Base-by-base conservation (phyloP, 2,888 invertebrate genomes). In the Prionchulus punctatus region DNA sequence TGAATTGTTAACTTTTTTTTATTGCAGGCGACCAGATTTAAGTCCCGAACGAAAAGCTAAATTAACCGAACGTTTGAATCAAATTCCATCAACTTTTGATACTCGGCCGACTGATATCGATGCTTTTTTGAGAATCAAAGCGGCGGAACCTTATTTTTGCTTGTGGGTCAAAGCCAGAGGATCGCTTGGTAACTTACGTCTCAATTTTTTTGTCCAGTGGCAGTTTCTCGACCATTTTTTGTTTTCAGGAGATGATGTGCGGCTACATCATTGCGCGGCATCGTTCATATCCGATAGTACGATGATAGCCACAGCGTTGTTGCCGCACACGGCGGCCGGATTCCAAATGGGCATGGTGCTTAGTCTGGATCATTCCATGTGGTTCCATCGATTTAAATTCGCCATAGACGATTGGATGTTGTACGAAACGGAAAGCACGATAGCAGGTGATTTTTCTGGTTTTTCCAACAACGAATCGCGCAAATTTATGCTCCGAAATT, bases 391-490 rank as follows among this genome's bases (percentile, higher is more conserved):
- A 4, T 64, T 66, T 47, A 54, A 64, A 31, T 73, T 73, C 62
- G 62, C 68, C 30, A 69, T 70, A 2, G 72, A 74, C 60, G 72
- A 75, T 54, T 75, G 74, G 74, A 66, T 75, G 67, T 65, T 75
- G 55, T 74, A 71, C 61, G 73, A 74, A 61, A 65, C 67, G 30
- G 70, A 70, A 56, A 68, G 68, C 58, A 70, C 72, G 7, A 64
- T 70, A n/a, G 68, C 70, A 57, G 66, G 72, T 45, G 15, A 45
- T 12, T 45, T 7, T 45, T 45, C 18, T 18, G 18, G 36, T 12
- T 12, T 7, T 36, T 7, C 18, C 36, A 36, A 18, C 36, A 12
- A 12, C 36, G 36, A 18, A 36, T 36, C 18, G 36, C 12, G 18
- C 7, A 36, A 12, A 36, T 3, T 57, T n/a, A n/a, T n/a, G n/a